Base-by-base conservation (phyloP, 2,113 vertebrate genomes). In the Perca schrenkii region DNA sequence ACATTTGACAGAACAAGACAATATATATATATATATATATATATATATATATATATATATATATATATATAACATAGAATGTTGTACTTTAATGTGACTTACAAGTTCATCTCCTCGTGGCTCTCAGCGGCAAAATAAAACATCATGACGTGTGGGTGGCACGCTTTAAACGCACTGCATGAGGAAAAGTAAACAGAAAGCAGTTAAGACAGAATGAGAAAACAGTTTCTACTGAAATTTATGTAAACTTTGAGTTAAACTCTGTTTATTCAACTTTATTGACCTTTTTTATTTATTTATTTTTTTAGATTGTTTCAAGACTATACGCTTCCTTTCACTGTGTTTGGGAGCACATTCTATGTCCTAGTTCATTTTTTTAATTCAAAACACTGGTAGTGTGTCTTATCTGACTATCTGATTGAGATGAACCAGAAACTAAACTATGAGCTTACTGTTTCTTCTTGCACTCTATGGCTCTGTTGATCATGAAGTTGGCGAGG, bases 91-190 rank as follows among this genome's bases (percentile, higher is more conserved):
- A 19, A 53, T n/a, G 36, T 25, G 60, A 96, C 97, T 97, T 95
- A 99, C 98, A 94, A 21, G 43, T 96, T 98, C 98, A 99, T 99
- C 87, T 99, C 98, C 58, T 97, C 97, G 8, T 91, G 91, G 93
- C 93, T 98, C 89, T 99, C 98, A 64, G 98, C 97, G 2, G 98
- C 98, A 91, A 99, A 99, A 91, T 97, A 99, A 93, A 99, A 99
- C 84, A 97, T 96, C 96, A 97, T 98, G 93, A 97, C 96, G 64
- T 97, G 95, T 47, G 97, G 97, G 87, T 99, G 98, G 83, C 95
- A 98, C 74, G 98, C 96, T 95, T 98, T 99, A 84, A 99, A 97
- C 14, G 98, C 98, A 92, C 98, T 99, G 92, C 1, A 84, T 19
- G 76, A 86, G 40, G 25, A 78, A 49, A 46, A 66, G 43, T 3